Conservation (phyloP, 2,797 vertebrate species). For the Crenichthys baileyi region DNA sequence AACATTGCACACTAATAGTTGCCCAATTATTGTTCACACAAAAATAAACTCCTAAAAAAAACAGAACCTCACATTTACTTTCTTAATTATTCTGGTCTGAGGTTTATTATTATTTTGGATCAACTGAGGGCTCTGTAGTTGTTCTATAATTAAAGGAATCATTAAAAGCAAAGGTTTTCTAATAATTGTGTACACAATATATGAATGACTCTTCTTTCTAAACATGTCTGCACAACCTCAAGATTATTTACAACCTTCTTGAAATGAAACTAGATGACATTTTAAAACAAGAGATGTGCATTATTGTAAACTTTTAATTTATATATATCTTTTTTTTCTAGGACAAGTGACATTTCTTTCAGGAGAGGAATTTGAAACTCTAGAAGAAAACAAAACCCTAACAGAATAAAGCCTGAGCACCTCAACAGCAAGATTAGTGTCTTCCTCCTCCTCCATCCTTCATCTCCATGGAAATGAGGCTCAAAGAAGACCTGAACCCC, state of each 20-base stretch:
- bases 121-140: not conserved
- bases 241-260: not conserved
- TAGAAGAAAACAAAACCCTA: not conserved
- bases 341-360: conserved; percentile 14
- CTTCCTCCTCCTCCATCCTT: conserved; percentile 8
- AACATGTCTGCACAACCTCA: not conserved
- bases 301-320: not conserved
- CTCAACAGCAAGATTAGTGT: not conserved
- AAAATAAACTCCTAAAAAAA: not conserved
- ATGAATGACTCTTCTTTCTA: not conserved
- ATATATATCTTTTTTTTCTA: conserved; percentile 17
- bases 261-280: not conserved
- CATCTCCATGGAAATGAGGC: conserved; percentile 82
- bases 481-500: conserved; percentile 91
- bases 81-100: not conserved
- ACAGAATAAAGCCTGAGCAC: conserved; percentile 3
- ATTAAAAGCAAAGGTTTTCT: not conserved
- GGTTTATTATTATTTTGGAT: not conserved
- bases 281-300: not conserved
- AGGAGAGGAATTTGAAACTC: not conserved
- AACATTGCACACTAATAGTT: no score
- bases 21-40: no score
- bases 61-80: not conserved
- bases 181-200: not conserved
- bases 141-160: not conserved